Evolutionary conservation across 2,888 invertebrate genomes (phyloP), one percentile per base, ranked within the genome.

Genomic region (Nomada fabriciana): DNA sequence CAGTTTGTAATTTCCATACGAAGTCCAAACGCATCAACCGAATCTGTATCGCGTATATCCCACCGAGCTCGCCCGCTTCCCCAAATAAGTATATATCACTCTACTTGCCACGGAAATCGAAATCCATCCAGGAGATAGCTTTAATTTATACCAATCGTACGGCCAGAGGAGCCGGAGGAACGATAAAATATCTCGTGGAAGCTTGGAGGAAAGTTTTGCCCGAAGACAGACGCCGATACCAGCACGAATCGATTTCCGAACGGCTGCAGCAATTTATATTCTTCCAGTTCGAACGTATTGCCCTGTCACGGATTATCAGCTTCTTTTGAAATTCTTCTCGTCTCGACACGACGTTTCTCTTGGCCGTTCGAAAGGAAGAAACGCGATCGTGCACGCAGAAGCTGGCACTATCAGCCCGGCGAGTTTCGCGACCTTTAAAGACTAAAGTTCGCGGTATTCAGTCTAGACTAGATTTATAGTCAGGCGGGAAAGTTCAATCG

Each of bases 371-470:
- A 59, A 75, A 69, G 80, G 69, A 81, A 69, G 80, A 61, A 79
- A 86, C 70, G 82, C 42, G 43, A 68, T 67, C 59, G 53, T 23
- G 50, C 20, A 25, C 64, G 55, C 50, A 55, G 68, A 59, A 63
- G 77, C 77, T 77, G 80, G 59, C 77, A 73, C 75, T 86, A 87
- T 84, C 86, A 76, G 76, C 64, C 70, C 69, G n/a, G 85, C 81
- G 87, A 90, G 90, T 90, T 89, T 88, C 90, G 86, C 90, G 92
- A 93, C 93, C 93, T 93, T 92, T 93, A 90, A 91, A 92, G 91
- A 91, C 88, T 91, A 92, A 93, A 93, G 93, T 93, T 93, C 93
- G 90, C 92, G 91, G 86, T 91, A 92, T 92, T 92, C 90, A 90
- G 89, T 90, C 84, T 87, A 88, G 90, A 90, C 89, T 80, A 86